Evolutionary conservation across 2,113 vertebrate genomes (phyloP), one percentile per base, ranked within the genome.

Genomic region (Macaca mulatta): DNA sequence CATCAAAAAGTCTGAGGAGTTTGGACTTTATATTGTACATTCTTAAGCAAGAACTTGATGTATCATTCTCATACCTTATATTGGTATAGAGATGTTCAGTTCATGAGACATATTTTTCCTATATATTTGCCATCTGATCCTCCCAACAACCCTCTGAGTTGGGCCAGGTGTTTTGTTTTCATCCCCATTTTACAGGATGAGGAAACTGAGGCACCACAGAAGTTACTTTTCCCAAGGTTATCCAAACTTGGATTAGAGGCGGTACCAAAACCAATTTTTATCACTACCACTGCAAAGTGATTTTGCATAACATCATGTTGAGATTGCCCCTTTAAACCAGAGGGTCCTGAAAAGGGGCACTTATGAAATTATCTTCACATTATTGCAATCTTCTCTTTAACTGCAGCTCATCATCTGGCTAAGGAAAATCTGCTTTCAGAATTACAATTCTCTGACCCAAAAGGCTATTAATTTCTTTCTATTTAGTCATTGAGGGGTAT

Each of bases 351-450:
- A 95, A 89, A 57, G 10, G 61, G 70, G 74, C 84, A 93, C 57
- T 96, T 97, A 27, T 93, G 87, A 94, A 94, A 93, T 97, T 97
- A 95, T 97, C 61, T n/a, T 93, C 64, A 96, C 0, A 93, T 97
- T 95, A 95, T 93, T 94, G 10, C 38, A 52, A 95, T 88, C 43
- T 94, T 86, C 50, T 57, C 32, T 89, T 67, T 83, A 97, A 84
- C 90, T 92, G 22, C 2, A 57, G 74, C 52, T 97, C 82, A 72
- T 95, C 78, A 95, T 97, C 57, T 85, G 93, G 18, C 14, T 90
- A 83, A 90, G 55, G 75, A 95, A 94, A 97, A 96, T 88, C 45
- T 92, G 80, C 70, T 30, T 92, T 96, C 89, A 92, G 69, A 97
- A 93, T 92, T 89, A 77, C 61, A 97, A 97, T 95, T 95, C 40